These are phyloP conservation scores for Acanthosepion pharaonis DNA, from an alignment of 2,888 invertebrate species.

Conservation along the genomic window DNA sequence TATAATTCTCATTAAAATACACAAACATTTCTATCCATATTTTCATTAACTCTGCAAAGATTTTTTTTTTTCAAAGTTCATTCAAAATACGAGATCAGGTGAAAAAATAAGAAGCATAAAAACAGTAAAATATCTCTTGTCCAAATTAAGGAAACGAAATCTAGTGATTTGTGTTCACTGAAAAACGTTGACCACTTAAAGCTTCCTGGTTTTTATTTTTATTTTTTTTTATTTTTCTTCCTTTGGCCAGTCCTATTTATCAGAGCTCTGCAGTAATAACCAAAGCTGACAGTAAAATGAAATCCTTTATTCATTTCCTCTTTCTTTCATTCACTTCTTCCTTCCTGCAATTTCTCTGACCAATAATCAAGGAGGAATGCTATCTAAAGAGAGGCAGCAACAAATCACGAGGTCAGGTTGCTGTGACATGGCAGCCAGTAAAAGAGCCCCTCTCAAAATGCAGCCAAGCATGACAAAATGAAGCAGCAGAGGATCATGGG, in stretches of 20 bases:
- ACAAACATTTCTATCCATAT: no score
- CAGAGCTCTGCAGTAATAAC: background rate
- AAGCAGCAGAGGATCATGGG: slow-evolving; percentile 1
- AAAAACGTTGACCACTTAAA: background rate
- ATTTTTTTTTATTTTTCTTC: background rate
- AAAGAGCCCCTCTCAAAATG: background rate
- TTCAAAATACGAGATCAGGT: no score
- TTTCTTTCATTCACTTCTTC: background rate
- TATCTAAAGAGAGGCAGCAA: background rate
- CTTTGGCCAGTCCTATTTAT: background rate
- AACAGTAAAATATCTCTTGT: no score
- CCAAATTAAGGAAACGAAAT: no score
- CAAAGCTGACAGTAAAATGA: background rate
- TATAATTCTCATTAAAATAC: no score
- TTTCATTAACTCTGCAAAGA: no score
- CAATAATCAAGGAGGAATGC: background rate
- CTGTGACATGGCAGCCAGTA: background rate
- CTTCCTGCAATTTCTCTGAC: background rate
- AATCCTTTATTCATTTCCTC: background rate
- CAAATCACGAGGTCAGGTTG: slow-evolving; percentile 11
- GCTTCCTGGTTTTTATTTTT: background rate
- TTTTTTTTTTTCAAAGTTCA: no score
- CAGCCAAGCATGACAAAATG: background rate
- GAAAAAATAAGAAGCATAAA: no score
- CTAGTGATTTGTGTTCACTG: no score